Conservation (phyloP, 1,140 invertebrate species). For the Nasonia longicornis region DNA sequence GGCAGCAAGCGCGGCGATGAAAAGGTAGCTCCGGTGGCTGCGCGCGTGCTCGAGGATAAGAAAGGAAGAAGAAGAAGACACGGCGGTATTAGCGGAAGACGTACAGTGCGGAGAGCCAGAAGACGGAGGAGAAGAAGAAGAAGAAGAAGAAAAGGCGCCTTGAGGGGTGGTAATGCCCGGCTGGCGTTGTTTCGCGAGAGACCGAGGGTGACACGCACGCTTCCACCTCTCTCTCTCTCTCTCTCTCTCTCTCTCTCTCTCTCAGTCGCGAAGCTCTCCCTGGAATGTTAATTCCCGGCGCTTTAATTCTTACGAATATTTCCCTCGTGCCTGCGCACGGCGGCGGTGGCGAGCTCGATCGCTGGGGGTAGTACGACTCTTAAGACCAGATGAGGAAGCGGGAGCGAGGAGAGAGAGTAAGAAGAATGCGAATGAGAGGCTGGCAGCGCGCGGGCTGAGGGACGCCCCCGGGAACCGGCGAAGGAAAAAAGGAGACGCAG, state of each 20-base stretch:
- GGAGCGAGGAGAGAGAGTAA: conserved; percentile 23
- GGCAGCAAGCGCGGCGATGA: background rate
- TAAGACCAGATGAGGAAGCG: conserved; percentile 44
- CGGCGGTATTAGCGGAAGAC: background rate
- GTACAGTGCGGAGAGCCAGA: conserved; percentile 11
- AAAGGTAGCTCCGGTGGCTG: background rate
- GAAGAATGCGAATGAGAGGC: conserved; percentile 47
- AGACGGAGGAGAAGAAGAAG: conserved; percentile 21
- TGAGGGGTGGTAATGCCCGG: conserved; percentile 62
- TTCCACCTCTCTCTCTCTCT: conserved; percentile 45
- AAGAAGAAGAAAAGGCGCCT: conserved; percentile 51
- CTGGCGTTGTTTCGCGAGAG: conserved; percentile 64
- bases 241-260: conserved; percentile 32
- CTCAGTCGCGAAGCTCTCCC: conserved; percentile 51
- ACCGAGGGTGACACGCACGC: conserved; percentile 62
- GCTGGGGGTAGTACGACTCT: conserved; percentile 39
- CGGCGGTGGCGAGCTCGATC: background rate
- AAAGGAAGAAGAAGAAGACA: conserved; percentile 6
- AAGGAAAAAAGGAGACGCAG: conserved; percentile 15
- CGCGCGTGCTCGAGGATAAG: background rate
- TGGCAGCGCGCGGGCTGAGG: background rate
- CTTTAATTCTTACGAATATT: conserved; percentile 71
- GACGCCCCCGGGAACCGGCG: conserved; percentile 26
- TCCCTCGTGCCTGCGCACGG: conserved; percentile 56
- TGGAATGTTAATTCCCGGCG: conserved; percentile 69